Percentiles rank a stretch among this genome's conserved stretches.
Conservation (phyloP, 2,113 vertebrate genomes). For the Siniperca knerii region DNA sequence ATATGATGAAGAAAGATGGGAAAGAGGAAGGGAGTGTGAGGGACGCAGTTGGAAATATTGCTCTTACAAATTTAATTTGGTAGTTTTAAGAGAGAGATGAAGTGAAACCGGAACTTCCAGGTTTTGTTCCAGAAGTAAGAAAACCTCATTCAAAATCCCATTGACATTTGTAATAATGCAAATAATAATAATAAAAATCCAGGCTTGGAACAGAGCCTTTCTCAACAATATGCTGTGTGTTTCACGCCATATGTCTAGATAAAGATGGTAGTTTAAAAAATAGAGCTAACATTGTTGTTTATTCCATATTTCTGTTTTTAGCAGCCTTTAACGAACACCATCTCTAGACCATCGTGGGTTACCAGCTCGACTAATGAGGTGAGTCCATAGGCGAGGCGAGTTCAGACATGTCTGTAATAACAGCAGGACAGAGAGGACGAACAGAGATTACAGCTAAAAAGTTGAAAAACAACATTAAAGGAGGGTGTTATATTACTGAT, state of each 20-base stretch:
- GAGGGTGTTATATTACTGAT: no score
- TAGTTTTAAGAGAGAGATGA: slow-evolving; percentile 20
- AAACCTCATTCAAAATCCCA: not conserved
- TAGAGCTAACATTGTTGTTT: not conserved
- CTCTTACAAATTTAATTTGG: slow-evolving; percentile 29
- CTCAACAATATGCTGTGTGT: not conserved
- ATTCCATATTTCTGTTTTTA: not conserved
- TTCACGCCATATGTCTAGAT: no score
- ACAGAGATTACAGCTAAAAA: no score
- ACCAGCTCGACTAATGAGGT: not conserved
- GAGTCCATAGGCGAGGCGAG: not conserved
- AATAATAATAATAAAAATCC: not conserved
- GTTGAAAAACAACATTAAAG: no score
- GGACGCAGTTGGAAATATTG: slow-evolving; percentile 9
- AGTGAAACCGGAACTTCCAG: not conserved
- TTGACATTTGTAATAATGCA: not conserved
- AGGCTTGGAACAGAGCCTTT: not conserved
- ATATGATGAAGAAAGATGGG: slow-evolving; percentile 45
- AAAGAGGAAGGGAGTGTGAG: slow-evolving; percentile 18
- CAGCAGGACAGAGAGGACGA: no score
- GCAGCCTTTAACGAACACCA: not conserved
- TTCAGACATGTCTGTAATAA: no score
- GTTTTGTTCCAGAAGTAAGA: not conserved
- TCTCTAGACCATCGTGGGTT: not conserved
- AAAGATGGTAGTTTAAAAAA: not conserved